These are phyloP conservation scores for Coreoperca whiteheadi DNA, from an alignment of 2,113 vertebrate genomes.

Conservation along the genomic window DNA sequence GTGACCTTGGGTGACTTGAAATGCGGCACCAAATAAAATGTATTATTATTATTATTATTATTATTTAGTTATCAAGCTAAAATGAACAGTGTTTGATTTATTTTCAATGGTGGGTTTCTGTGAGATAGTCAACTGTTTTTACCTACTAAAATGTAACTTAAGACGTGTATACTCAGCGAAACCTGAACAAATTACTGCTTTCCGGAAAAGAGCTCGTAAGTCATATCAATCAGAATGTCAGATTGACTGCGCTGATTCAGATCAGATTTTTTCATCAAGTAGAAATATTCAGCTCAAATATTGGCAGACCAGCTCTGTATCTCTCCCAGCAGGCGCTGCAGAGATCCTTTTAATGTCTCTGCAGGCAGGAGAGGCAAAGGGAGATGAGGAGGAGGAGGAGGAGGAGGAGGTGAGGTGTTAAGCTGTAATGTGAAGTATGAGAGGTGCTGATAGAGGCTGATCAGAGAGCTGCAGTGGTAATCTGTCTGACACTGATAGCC, in stretches of 20 bases:
- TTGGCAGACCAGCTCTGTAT: background rate
- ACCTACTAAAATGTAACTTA: background rate
- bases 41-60: no score
- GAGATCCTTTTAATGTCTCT: constrained; percentile 11
- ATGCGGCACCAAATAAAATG: no score
- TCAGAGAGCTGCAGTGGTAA: constrained; percentile 54
- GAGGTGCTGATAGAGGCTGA: constrained; percentile 46
- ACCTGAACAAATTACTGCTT: background rate
- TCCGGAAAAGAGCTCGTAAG: background rate
- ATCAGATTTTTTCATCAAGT: background rate
- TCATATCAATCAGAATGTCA: background rate
- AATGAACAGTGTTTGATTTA: background rate
- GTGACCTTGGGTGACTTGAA: no score
- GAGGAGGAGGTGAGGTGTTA: constrained; percentile 15
- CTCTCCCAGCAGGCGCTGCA: constrained; percentile 19
- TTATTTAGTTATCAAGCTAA: background rate
- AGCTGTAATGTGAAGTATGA: constrained; percentile 36
- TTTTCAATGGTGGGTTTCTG: background rate
- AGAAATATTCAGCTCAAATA: background rate
- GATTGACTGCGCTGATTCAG: background rate
- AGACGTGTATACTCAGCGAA: background rate
- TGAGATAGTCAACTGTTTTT: no score
- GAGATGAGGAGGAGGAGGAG: background rate
- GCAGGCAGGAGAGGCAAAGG: background rate
- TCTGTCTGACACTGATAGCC: constrained; percentile 53